These are phyloP conservation scores for Clistopyga incitator DNA, from an alignment of 2,888 invertebrate species.

Conservation along the genomic window DNA sequence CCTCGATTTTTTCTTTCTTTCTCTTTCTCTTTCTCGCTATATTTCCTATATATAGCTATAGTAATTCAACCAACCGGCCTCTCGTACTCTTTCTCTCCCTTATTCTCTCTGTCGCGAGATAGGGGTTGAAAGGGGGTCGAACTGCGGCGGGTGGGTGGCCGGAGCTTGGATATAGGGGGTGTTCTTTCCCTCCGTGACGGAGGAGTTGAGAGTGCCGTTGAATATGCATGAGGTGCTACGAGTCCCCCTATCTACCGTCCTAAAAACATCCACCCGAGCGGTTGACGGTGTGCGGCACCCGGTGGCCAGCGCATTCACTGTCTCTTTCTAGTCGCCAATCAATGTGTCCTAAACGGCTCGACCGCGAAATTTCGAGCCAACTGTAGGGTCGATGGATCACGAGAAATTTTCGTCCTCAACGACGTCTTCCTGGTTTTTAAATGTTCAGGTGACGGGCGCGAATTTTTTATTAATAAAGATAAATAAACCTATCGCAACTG, in stretches of 20 bases:
- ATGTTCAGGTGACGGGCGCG: too few species aligned
- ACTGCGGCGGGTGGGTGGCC: slow-evolving; percentile 70
- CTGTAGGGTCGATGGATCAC: slow-evolving; percentile 34
- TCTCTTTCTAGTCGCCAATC: slow-evolving; percentile 79
- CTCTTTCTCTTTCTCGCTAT: slow-evolving; percentile 8
- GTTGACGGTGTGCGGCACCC: slow-evolving; percentile 72
- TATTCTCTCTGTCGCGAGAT: slow-evolving; percentile 76
- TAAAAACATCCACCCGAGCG: slow-evolving; percentile 82
- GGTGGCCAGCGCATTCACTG: slow-evolving; percentile 69
- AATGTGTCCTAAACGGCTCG: slow-evolving; percentile 78
- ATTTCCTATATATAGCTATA: slow-evolving; percentile 47
- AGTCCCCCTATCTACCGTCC: slow-evolving; percentile 82
- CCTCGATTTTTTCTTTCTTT: slow-evolving; percentile 43
- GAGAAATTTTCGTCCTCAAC: slow-evolving; percentile 19
- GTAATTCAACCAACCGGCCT: slow-evolving; percentile 49
- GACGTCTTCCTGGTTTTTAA: too few species aligned
- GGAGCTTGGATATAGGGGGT: slow-evolving; percentile 76
- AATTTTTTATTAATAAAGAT: too few species aligned
- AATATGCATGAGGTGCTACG: slow-evolving; percentile 83
- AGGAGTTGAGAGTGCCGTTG: slow-evolving; percentile 84
- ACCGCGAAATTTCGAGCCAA: slow-evolving; percentile 80
- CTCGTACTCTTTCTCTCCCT: slow-evolving; percentile 69
- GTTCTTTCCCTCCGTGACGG: slow-evolving; percentile 84
- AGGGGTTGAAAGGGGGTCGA: slow-evolving; percentile 74
- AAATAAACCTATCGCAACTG: too few species aligned